phyloP scores from a whole-genome alignment of 2,797 vertebrate genomes.

The Lutjanus campechanus region DNA sequence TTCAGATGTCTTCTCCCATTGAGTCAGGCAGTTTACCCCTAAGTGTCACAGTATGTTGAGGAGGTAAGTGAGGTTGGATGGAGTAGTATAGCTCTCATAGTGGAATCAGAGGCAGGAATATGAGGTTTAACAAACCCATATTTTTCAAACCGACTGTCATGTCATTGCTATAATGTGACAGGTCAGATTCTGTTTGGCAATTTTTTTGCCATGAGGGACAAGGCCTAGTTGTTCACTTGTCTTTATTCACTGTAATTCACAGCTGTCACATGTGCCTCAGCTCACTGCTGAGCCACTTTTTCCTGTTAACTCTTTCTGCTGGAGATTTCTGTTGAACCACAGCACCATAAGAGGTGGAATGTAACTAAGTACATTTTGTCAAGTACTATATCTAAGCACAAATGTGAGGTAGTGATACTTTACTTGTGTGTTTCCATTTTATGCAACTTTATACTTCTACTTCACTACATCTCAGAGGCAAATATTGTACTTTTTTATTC shows the following conservation, averaged over 20 bases:
- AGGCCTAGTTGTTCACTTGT: constrained; percentile 33
- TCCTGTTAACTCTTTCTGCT: constrained; percentile 5
- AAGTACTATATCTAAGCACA: too few relatives aligned
- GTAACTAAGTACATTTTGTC: too few relatives aligned
- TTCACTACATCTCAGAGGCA: background rate
- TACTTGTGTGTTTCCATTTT: background rate
- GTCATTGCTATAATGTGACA: constrained; percentile 25
- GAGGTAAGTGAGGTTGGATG: background rate
- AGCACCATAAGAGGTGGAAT: background rate
- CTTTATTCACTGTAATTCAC: constrained; percentile 26
- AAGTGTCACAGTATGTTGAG: background rate
- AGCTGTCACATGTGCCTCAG: constrained; percentile 21
- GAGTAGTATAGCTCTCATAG: background rate
- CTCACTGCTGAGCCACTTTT: background rate
- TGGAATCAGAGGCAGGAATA: background rate
- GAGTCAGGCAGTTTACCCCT: constrained; percentile 7
- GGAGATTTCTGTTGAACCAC: background rate
- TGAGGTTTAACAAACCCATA: background rate
- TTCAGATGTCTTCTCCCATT: constrained; percentile 10
- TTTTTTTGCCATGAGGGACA: constrained; percentile 18
- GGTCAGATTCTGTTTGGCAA: constrained; percentile 16
- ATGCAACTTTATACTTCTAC: background rate
- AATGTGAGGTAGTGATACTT: too few relatives aligned
- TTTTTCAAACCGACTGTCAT: constrained; percentile 25
- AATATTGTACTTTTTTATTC: too few relatives aligned